Percentiles rank a stretch among this genome's conserved stretches.
Evolutionary conservation across 1,140 invertebrate species (phyloP).

Genomic region (Nasonia giraulti): DNA sequence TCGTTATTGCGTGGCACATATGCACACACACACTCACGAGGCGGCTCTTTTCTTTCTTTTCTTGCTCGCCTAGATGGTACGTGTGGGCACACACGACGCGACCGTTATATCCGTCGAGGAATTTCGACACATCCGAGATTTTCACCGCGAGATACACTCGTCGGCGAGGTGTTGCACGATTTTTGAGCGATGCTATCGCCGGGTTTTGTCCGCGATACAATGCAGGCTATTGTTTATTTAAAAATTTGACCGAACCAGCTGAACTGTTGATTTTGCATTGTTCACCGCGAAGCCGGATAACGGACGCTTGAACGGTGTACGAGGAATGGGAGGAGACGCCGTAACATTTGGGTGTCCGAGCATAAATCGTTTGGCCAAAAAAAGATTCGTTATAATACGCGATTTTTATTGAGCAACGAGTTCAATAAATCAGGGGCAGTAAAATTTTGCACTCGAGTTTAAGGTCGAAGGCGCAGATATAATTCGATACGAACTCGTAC

Average conservation of each 20-base stretch:
- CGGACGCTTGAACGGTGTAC: background rate
- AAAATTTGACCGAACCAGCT: background rate
- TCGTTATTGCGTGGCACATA: background rate
- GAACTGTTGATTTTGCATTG: background rate
- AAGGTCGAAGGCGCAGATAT: background rate
- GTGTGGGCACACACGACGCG: no score
- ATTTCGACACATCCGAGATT: background rate
- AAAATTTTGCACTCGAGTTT: background rate
- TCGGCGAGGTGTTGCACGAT: no score
- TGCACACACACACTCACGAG: background rate
- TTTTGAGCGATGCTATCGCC: background rate
- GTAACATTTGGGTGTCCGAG: background rate
- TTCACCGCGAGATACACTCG: background rate
- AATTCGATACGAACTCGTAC: slow-evolving; percentile 6
- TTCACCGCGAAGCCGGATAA: background rate
- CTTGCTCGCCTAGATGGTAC: background rate
- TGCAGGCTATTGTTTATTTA: background rate
- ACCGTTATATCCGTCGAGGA: no score
- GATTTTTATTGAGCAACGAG: background rate
- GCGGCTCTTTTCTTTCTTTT: background rate
- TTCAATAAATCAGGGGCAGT: background rate
- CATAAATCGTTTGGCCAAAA: background rate
- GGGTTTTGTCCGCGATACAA: background rate
- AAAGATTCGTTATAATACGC: background rate
- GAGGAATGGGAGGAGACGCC: background rate